Evolutionary conservation across 2,888 invertebrate genomes (phyloP), one percentile per base, ranked within the genome.

Genomic region (Agrochola litura): DNA sequence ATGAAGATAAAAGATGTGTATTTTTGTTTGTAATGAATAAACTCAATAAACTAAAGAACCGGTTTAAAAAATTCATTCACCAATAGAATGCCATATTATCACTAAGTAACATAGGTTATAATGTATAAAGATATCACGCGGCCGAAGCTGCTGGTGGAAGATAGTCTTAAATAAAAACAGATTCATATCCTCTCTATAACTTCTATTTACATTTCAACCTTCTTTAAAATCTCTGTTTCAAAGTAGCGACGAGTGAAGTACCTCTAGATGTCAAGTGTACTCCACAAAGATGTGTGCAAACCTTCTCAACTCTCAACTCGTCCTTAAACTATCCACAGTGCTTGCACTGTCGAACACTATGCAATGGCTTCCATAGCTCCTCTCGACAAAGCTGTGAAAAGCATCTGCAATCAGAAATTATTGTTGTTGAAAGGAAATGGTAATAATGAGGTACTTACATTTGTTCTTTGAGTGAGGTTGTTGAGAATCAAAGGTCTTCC

Each of bases 271-370:
- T 56, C 41, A 61, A 79, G 73, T 30, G 16, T 58, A 14, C 58
- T 60, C 10, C 52, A 60, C 46, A 60, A 75, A 65, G 52, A n/a
- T 54, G 46, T 43, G 52, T 82, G 54, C 69, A 14, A 49, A 65
- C 41, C 12, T 46, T 16, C 58, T 54, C 16, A 30, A 46, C n/a
- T 16, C 58, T 54, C 16, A 30, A 46, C 19, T 16, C 19, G 19
- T 25, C 52, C 67, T 77, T 77, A 63, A 77, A 77, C 67, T 54
- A 71, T 14, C 56, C 37, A 14, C 61, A 65, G 52, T 25, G n/a
- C 63, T 66, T 65, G 52, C 67, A 68, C 25, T 30, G 52, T 46
- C 30, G 43, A 49, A 46, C 43, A 76, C 46, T 64, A 60, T 46
- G 52, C 46, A n/a, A n/a, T 25, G 16, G 49, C 25, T 63, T 63